Evolutionary conservation across 2,888 invertebrate genomes (phyloP).

Genomic region (Thymelicus sylvestris): DNA sequence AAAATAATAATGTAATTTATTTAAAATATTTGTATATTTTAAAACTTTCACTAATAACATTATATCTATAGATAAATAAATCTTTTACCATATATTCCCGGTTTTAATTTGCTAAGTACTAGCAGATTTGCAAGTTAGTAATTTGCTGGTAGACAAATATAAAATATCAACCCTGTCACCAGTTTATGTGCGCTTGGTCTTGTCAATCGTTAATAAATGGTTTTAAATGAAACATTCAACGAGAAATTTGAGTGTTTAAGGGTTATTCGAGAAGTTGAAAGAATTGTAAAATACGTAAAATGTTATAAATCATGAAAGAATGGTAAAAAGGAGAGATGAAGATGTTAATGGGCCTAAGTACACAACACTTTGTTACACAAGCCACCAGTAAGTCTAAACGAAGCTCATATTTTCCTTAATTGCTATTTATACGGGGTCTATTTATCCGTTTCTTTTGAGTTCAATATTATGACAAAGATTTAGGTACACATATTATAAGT

Average conservation of each 20-base stretch:
- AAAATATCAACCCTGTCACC: conserved; percentile 80
- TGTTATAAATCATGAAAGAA: conserved; percentile 48
- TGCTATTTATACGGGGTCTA: conserved; percentile 70
- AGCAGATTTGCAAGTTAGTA: conserved; percentile 23
- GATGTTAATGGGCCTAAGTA: conserved; percentile 56
- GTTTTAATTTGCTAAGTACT: conserved; percentile 28
- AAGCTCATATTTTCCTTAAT: conserved; percentile 84
- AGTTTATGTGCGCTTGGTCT: conserved; percentile 77
- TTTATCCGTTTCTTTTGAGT: conserved; percentile 21
- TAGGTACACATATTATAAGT: conserved; percentile 27
- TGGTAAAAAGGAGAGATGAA: conserved; percentile 49
- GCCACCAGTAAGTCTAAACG: conserved; percentile 81
- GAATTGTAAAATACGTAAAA: conserved; percentile 20
- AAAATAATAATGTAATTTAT: conserved; percentile 7
- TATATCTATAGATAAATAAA: conserved; percentile 5
- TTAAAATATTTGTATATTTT: conserved; percentile 9
- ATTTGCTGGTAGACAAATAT: conserved; percentile 71
- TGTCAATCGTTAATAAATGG: conserved; percentile 51
- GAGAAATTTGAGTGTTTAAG: conserved; percentile 23
- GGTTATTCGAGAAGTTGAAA: neutral
- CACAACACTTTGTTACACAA: conserved; percentile 77
- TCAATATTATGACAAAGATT: conserved; percentile 16
- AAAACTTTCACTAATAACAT: conserved; percentile 3
- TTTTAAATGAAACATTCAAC: conserved; percentile 20
- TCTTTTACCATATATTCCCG: conserved; percentile 1